Evolutionary conservation across 2,888 invertebrate species (phyloP), one percentile per base, ranked within the genome.

Genomic region (Torymus auratus): DNA sequence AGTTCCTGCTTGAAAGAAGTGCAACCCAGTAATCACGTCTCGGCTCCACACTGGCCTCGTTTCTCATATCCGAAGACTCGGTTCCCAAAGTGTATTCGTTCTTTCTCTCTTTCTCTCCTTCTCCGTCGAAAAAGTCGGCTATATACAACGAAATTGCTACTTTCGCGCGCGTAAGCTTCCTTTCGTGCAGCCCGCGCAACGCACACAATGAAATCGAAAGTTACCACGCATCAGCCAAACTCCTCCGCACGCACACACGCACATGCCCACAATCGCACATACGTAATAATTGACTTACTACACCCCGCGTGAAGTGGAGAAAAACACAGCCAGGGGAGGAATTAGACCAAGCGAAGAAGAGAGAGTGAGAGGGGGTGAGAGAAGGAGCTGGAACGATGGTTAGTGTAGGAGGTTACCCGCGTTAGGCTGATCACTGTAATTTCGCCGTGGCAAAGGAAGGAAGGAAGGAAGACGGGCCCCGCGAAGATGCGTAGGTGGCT

Each of bases 381-480:
- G 69, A 20, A n/a, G 68, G 68, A 72, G 68, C 73, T 58, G 10
- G 65, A 71, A 62, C 64, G 41, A 56, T 79, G 79, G 79, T 79
- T 79, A 72, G 78, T 73, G 80, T 76, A 76, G 82, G 76, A 73
- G 77, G 82, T 71, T 74, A 56, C 60, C 60, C 71, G 70, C 65
- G 74, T 78, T 78, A 76, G 65, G 14, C 80, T 80, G 61, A 82
- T 80, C 74, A 82, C 82, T 78, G 82, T 82, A 77, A 80, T 82
- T 82, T 74, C 53, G 15, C 50, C 13, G 70, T 67, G 70, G 78
- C 23, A 64, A 77, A 55, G 80, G 71, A 62, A 65, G 56, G 50
- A 67, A 61, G 73, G 62, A 74, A 60, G 58, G 71, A 64, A 62
- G 75, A 81, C n/a, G 80, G 76, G 67, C 78, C 83, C 61, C 81